Percentiles rank a stretch among this genome's conserved stretches.
phyloP scores from a whole-genome alignment of 2,888 invertebrate species.

The Nymphalis polychloros region DNA sequence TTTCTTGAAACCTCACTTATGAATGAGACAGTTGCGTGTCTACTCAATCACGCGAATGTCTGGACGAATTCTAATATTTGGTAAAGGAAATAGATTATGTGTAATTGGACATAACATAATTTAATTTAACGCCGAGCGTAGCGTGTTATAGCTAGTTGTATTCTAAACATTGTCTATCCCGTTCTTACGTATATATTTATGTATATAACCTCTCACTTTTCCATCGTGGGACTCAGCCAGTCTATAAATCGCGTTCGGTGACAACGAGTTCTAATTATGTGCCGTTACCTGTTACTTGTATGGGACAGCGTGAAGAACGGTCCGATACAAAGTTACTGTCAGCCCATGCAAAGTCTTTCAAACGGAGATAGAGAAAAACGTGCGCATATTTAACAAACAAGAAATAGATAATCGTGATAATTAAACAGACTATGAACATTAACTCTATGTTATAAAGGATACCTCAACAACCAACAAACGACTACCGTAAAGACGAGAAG shows the following conservation, averaged over 20 bases:
- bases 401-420: too few species aligned
- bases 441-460: too few species aligned
- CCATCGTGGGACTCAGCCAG: conserved; percentile 33
- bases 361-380: neutral
- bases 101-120: too few species aligned
- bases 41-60: too few species aligned
- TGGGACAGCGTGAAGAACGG: conserved; percentile 45
- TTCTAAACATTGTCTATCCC: conserved; percentile 21
- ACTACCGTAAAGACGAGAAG: too few species aligned
- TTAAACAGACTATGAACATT: too few species aligned
- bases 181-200: conserved; percentile 5
- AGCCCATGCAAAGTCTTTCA: conserved; percentile 2
- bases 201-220: conserved; percentile 29
- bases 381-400: neutral
- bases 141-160: neutral
- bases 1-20: too few species aligned
- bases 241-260: conserved; percentile 55
- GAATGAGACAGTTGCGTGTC: too few species aligned
- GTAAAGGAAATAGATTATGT: too few species aligned
- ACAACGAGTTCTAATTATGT: conserved; percentile 65
- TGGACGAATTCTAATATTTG: too few species aligned
- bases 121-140: too few species aligned
- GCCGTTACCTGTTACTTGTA: conserved; percentile 51
- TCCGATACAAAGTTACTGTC: conserved; percentile 30
- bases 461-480: too few species aligned